Base-by-base conservation (phyloP, 2,888 invertebrate genomes). In the Metalampra italica region DNA sequence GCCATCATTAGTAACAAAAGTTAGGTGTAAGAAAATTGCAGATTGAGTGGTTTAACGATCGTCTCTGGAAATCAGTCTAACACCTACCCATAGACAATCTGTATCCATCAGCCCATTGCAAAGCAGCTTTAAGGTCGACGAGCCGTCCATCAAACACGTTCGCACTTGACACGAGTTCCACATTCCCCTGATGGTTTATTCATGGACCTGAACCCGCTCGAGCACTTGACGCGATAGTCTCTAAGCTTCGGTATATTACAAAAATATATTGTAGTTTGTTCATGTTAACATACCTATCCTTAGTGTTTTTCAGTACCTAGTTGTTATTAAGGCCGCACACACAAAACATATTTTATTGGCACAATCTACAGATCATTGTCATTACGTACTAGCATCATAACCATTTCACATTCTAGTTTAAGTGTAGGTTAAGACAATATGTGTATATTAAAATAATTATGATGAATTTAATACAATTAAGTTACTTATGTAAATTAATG, bases 181-280 rank as follows among this genome's bases (percentile, higher is more conserved):
- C 81, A 81, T 81, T 76, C 74, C 60, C 56, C 53, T 62, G 54
- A 79, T 82, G 81, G 76, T 80, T 81, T 79, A 81, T 81, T 79
- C 81, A 81, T 81, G 59, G 65, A 52, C 60, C 60, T 57, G 55
- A 64, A 64, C 64, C 71, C 64, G 51, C 54, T 53, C 56, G 63
- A 74, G 71, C 68, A 73, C 66, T 60, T 49, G 41, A 40, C 43
- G 40, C 67, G 67, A 68, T 64, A 63, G 69, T 68, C 66, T 64
- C 64, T 60, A 63, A 61, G 57, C 63, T 56, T 60, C 60, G 55
- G 52, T 54, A 52, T 52, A 59, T n/a, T 52, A 54, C 50, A 55
- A 54, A 46, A 40, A 46, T 32, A 40, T 40, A 40, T 29, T 15
- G 14, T 11, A 29, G 29, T 22, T 13, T 3, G 12, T 5, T n/a